These are phyloP conservation scores for Diorhabda sublineata DNA, from an alignment of 1,140 invertebrate species.

Conservation along the genomic window DNA sequence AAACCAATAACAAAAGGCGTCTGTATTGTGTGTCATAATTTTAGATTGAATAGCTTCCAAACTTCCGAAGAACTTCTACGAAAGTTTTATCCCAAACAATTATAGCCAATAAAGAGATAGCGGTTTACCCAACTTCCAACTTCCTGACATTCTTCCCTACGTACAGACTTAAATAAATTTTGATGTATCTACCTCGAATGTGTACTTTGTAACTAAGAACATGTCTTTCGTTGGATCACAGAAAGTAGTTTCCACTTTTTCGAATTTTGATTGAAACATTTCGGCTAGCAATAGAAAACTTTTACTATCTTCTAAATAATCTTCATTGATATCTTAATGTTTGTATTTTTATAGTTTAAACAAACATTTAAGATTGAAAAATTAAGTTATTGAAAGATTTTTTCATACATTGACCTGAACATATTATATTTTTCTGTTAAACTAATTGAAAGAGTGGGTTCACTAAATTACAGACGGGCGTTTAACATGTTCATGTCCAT, in stretches of 20 bases:
- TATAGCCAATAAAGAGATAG: constrained; percentile 24
- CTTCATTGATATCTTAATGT: neutral
- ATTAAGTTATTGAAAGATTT: no score
- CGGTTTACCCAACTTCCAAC: constrained; percentile 19
- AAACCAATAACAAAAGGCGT: constrained; percentile 11
- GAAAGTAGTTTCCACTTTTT: neutral
- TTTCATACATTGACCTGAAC: no score
- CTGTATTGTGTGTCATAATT: constrained; percentile 21
- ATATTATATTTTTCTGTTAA: no score
- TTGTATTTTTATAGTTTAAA: no score
- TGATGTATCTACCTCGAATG: constrained; percentile 9
- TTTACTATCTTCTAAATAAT: neutral
- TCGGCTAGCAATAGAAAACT: neutral
- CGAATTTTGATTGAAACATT: neutral
- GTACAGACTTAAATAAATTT: constrained; percentile 9
- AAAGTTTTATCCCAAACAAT: constrained; percentile 24
- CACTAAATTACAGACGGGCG: no score
- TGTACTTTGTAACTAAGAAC: constrained; percentile 6
- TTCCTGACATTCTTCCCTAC: constrained; percentile 14
- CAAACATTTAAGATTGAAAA: no score
- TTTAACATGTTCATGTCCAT: no score
- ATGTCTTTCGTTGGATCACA: neutral
- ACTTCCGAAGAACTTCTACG: constrained; percentile 15
- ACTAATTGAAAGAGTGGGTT: no score
- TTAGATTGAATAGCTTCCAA: constrained; percentile 21